Evolutionary conservation across 2,113 vertebrate genomes (phyloP).

Genomic region (Camelus bactrianus): DNA sequence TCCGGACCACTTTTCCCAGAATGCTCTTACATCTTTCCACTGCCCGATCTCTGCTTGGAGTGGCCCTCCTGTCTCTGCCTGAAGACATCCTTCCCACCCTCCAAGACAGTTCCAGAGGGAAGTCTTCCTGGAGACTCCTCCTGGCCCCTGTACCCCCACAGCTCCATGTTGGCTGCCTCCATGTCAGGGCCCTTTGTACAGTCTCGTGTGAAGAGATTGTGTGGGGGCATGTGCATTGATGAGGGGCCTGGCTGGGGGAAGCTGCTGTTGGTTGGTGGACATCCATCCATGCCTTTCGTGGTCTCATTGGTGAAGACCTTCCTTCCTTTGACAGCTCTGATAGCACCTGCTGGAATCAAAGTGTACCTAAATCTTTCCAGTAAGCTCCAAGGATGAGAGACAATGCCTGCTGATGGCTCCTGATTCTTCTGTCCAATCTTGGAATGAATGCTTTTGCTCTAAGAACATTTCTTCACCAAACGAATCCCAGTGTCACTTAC

Average conservation of each 20-base stretch:
- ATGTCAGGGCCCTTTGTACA: too few species aligned
- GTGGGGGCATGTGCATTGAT: fast-evolving
- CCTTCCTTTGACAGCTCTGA: neutral
- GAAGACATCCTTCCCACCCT: neutral
- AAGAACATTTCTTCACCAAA: neutral
- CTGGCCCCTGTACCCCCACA: fast-evolving
- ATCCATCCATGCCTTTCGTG: neutral
- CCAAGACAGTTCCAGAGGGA: neutral
- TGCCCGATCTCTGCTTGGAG: neutral
- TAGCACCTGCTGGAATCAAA: neutral
- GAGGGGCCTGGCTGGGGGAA: neutral
- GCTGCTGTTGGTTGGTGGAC: neutral
- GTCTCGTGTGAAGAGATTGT: too few species aligned
- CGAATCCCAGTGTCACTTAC: neutral
- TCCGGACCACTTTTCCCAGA: neutral
- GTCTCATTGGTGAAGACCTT: neutral
- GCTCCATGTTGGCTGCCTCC: neutral
- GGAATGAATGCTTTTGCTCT: neutral
- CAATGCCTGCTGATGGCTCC: neutral
- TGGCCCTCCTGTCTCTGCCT: neutral
- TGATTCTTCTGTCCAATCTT: neutral
- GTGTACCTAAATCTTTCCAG: fast-evolving
- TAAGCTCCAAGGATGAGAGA: neutral
- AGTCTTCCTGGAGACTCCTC: too few species aligned
- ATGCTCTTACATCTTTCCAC: neutral